Evolutionary conservation across 2,113 vertebrate genomes (phyloP).

Genomic region (Takifugu flavidus): DNA sequence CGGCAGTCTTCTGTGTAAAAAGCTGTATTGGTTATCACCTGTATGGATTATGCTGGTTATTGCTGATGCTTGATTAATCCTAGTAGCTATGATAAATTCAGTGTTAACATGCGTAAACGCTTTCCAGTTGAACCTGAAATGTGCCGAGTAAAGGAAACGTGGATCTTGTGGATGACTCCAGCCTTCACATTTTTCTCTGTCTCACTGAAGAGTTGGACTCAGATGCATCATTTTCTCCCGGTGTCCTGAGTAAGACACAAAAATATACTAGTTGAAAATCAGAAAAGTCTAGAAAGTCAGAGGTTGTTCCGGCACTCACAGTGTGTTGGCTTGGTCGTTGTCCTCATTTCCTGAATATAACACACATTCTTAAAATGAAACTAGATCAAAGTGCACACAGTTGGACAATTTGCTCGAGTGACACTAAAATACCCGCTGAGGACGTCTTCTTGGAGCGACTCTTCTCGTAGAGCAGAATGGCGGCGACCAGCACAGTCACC

Average conservation of each 20-base stretch:
- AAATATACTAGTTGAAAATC: neutral
- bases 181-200: conserved; percentile 61
- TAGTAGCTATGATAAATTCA: no score
- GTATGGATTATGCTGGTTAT: no score
- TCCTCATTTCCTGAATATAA: conserved; percentile 63
- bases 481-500: conserved; percentile 75
- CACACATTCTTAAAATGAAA: neutral
- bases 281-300: neutral
- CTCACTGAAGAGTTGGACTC: conserved; percentile 51
- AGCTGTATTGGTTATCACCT: no score
- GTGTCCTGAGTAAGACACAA: conserved; percentile 43
- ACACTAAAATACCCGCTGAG: conserved; percentile 45
- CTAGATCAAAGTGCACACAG: neutral
- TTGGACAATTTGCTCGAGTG: accelerated
- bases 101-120: no score
- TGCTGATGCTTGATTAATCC: no score
- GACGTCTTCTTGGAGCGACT: conserved; percentile 60
- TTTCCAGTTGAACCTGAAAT: neutral
- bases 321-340: conserved; percentile 59
- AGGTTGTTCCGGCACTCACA: conserved; percentile 30
- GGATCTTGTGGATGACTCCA: neutral
- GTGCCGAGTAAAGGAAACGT: neutral
- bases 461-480: conserved; percentile 79
- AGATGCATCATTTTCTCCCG: conserved; percentile 42
- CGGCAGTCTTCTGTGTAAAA: no score